Base-by-base conservation (phyloP, 2,113 vertebrate genomes). In the Ranitomeya imitator region DNA sequence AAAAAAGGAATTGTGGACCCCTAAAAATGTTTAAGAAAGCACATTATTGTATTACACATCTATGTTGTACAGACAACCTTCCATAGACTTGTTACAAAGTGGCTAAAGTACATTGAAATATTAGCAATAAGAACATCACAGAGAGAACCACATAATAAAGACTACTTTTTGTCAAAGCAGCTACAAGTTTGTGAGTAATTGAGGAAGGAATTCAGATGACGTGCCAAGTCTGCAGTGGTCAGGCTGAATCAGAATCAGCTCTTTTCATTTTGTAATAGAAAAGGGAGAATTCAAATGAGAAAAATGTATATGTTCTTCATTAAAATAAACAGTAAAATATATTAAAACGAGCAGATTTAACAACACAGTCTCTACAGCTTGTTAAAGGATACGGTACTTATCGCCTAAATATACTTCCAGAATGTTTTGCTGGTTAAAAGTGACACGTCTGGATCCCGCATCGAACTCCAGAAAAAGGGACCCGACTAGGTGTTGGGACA, bases 141-240 rank as follows among this genome's bases (percentile, higher is more conserved):
- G 12, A 79, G n/a, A 23, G 12, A 55, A 26, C 77, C 52, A 57
- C 21, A 79, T 79, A n/a, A 16, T 26, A 26, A 79, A 57, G 45
- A 71, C 23, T 69, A 54, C 65, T 73, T 71, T 18, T 11, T 80
- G 37, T 45, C 21, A 21, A 7, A n/a, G 11, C 18, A 23, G 55
- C 23, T 19, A 80, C 23, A n/a, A 12, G 21, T 80, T 85, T 26
- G n/a, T 85, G 83, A 73, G 19, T 73, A 71, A 85, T 85, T 85
- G 65, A 55, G 83, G 83, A 85, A 85, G 63, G 65, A 85, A 85
- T 85, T 85, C 14, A 85, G 51, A 54, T 55, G 3, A 16, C 15
- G 57, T 54, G 63, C 63, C 83, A 85, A 71, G 69, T 69, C 65
- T 85, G 54, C 77, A 71, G 81, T 52, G 60, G 60, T 83, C 37